Evolutionary conservation across 1,140 invertebrate genomes (phyloP), one percentile per base, ranked within the genome.

Genomic region (Zaprionus capensis): DNA sequence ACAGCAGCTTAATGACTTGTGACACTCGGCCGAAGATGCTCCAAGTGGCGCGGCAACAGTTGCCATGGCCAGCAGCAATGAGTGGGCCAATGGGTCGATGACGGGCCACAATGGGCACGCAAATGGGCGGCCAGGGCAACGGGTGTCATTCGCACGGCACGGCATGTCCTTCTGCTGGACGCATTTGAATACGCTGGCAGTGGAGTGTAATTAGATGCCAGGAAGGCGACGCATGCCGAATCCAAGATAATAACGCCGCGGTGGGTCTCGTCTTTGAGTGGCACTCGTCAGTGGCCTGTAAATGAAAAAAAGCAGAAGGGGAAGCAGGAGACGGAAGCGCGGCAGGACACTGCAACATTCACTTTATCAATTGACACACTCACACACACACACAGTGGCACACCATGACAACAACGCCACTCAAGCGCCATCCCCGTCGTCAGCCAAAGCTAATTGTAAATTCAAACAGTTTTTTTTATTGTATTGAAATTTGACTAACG

Each of bases 191-290:
- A 85, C 80, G 67, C 72, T 75, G 74, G 75, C 71, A 44, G 24
- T 78, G 78, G 86, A 44, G 24, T 78, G 79, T 87, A 91, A 91
- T 91, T 91, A 91, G 87, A 91, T 91, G 82, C 78, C 78, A 73
- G 72, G 67, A 71, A 66, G 41, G 41, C 81, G 71, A 90, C 62
- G 84, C 85, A 81, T 90, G 84, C 81, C 85, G 76, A 72, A 75
- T 90, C 77, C 64, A 68, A 84, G 90, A 91, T 91, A 87, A 88
- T 71, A 91, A 80, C 88, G 73, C 88, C 83, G 79, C 75, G 88
- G 83, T 88, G 81, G 81, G 88, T 78, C 83, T 68, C 67, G 70
- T 70, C 62, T 67, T 65, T 71, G 85, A 87, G 72, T 88, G 78
- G 66, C 84, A 85, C 85, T 88, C 78, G 81, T 88, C 85, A 90